Conservation (phyloP, 2,888 invertebrate species). For the Marronus borbonicus region DNA sequence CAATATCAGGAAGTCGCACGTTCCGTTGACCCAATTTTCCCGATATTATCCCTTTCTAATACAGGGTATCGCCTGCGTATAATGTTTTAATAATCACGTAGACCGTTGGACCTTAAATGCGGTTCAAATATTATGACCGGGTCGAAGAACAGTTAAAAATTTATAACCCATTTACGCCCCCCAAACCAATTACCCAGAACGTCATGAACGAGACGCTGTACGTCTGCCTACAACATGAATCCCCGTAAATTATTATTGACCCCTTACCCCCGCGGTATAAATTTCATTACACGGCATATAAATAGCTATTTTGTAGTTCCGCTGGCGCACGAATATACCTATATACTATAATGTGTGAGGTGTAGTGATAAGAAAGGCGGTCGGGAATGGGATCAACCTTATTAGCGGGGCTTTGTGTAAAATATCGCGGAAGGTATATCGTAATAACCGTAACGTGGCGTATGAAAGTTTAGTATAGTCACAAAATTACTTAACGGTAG, state of each 20-base stretch:
- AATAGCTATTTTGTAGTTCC: constrained; percentile 38
- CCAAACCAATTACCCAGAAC: constrained; percentile 47
- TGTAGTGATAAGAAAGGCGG: constrained; percentile 32
- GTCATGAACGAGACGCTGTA: constrained; percentile 20
- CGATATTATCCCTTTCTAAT: constrained; percentile 30
- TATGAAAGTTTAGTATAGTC: neutral
- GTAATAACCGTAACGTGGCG: neutral
- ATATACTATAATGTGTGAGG: constrained; percentile 14
- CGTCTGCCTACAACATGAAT: constrained; percentile 23
- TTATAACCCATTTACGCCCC: constrained; percentile 46
- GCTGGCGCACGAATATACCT: constrained; percentile 14
- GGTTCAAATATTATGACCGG: constrained; percentile 38
- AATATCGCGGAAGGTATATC: constrained; percentile 7
- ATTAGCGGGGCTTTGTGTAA: constrained; percentile 20
- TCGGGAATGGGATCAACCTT: neutral
- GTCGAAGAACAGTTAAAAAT: constrained; percentile 46
- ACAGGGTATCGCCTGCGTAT: constrained; percentile 18
- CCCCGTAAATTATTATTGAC: constrained; percentile 45
- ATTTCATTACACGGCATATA: constrained; percentile 38
- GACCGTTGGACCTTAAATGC: constrained; percentile 37
- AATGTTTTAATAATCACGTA: constrained; percentile 41
- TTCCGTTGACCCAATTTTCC: constrained; percentile 23
- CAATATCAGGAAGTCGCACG: neutral
- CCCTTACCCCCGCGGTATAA: constrained; percentile 30
- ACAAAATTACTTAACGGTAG: constrained; percentile 10